Conservation (phyloP, 2,113 vertebrate genomes). For the Pollachius pollachius region DNA sequence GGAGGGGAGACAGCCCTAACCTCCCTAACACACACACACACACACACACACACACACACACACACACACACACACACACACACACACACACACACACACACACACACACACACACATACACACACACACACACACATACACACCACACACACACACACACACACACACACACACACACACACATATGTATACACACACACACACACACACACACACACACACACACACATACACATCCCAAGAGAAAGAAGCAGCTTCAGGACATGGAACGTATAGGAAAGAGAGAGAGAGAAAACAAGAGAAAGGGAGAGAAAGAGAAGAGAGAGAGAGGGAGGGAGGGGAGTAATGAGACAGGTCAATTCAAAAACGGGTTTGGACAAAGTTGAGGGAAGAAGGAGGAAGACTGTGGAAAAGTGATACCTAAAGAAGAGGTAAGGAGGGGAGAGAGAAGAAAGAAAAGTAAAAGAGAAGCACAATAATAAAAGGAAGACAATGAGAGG, state of each 20-base stretch:
- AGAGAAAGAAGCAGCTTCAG: slow-evolving; percentile 39
- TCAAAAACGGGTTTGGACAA: background rate
- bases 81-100: no score
- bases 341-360: background rate
- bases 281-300: slow-evolving; percentile 8
- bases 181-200: slow-evolving; percentile 31
- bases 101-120: no score
- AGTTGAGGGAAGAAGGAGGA: background rate
- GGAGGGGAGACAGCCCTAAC: slow-evolving; percentile 41
- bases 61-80: no score
- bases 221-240: slow-evolving; percentile 36
- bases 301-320: background rate
- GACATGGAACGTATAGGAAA: slow-evolving; percentile 59
- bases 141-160: no score
- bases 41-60: slow-evolving; percentile 34
- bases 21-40: no score
- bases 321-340: background rate
- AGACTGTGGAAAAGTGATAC: background rate
- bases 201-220: slow-evolving; percentile 23
- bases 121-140: no score
- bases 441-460: slow-evolving; percentile 7
- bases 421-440: slow-evolving; percentile 16
- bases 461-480: background rate
- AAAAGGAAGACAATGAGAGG: background rate
- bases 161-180: slow-evolving; percentile 34